Evolutionary conservation across 2,888 invertebrate species (phyloP).

Genomic region (Leptopilina drosophilae): DNA sequence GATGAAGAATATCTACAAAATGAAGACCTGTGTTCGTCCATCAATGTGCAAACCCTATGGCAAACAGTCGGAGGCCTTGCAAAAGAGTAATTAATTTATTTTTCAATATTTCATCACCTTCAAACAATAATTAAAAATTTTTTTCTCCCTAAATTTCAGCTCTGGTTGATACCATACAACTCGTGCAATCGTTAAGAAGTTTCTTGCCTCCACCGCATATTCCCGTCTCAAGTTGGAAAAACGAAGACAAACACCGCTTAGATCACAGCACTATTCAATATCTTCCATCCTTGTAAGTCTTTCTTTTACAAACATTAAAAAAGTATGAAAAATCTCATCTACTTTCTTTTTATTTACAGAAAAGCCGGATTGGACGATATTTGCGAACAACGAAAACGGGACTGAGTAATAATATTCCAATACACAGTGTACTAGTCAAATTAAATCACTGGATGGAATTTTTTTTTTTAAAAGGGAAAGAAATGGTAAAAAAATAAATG

Average conservation of each 20-base stretch:
- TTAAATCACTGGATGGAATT: slow-evolving; percentile 63
- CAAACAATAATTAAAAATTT: not conserved
- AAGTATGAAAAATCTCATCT: not conserved
- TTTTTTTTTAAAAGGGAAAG: slow-evolving; percentile 49
- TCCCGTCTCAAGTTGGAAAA: slow-evolving; percentile 93
- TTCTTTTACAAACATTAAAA: slow-evolving; percentile 35
- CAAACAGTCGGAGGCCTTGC: slow-evolving; percentile 91
- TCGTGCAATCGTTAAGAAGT: slow-evolving; percentile 90
- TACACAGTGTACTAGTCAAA: slow-evolving; percentile 74
- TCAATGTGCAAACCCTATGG: slow-evolving; percentile 95
- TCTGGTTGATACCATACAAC: slow-evolving; percentile 90
- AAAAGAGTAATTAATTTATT: slow-evolving; percentile 83
- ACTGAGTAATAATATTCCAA: slow-evolving; percentile 67
- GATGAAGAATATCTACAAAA: slow-evolving; percentile 92
- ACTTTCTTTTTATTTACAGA: slow-evolving; percentile 57
- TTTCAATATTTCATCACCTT: slow-evolving; percentile 25
- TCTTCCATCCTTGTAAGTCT: slow-evolving; percentile 71
- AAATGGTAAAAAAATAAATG: slow-evolving; percentile 56
- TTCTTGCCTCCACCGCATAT: slow-evolving; percentile 92
- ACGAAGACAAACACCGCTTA: slow-evolving; percentile 85
- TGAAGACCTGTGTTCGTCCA: slow-evolving; percentile 92
- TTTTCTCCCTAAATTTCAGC: slow-evolving; percentile 76
- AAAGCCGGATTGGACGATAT: slow-evolving; percentile 72
- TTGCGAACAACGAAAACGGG: slow-evolving; percentile 73
- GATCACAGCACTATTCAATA: slow-evolving; percentile 73